Conservation (phyloP, 2,797 vertebrate species). For the Chelidonichthys spinosus region DNA sequence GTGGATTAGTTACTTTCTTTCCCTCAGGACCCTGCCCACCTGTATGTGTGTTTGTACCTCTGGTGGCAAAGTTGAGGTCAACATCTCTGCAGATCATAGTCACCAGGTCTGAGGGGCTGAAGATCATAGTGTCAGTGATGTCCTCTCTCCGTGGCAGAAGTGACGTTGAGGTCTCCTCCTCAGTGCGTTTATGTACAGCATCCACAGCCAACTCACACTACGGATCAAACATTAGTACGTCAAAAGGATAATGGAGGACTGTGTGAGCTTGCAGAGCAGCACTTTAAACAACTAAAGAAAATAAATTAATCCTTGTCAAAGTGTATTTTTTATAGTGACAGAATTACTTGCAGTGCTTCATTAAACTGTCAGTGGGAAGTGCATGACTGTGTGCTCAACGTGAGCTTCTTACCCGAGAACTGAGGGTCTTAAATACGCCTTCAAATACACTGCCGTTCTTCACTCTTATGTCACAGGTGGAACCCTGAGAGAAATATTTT, state of each 20-base stretch:
- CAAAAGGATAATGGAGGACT: constrained; percentile 7
- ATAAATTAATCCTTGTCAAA: neutral
- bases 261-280: neutral
- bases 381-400: neutral
- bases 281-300: constrained; percentile 5
- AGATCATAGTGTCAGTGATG: constrained; percentile 95
- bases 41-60: constrained; percentile 81
- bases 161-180: constrained; percentile 72
- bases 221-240: constrained; percentile 2
- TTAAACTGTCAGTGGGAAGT: neutral
- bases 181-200: constrained; percentile 87
- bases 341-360: constrained; percentile 6
- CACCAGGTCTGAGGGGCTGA: constrained; percentile 90
- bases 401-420: constrained; percentile 88
- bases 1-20: neutral
- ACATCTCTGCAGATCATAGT: constrained; percentile 93
- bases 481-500: constrained; percentile 82
- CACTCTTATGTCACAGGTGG: constrained; percentile 92
- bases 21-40: too few species aligned
- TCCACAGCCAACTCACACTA: constrained; percentile 95
- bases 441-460: constrained; percentile 92
- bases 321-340: neutral
- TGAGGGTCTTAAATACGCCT: constrained; percentile 94
- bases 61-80: constrained; percentile 93
- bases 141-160: constrained; percentile 88